Percentiles rank a stretch among this genome's conserved stretches.
Conservation (phyloP, 1,140 invertebrate genomes). For the Anastatus disparis region DNA sequence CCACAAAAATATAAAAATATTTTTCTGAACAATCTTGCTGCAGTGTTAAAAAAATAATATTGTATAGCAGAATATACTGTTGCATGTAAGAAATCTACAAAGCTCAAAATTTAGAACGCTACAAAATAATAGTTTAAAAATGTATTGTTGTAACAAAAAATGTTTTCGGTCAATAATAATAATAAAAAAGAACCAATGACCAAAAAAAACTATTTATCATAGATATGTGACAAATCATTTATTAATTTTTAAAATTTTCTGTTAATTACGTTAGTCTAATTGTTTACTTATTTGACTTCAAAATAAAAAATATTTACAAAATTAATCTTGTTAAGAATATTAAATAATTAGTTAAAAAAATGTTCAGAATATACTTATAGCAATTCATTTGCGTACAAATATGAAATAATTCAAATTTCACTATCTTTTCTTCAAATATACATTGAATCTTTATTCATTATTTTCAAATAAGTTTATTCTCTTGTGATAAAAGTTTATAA, state of each 20-base stretch:
- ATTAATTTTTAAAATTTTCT: not conserved
- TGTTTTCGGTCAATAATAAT: slow-evolving; percentile 29
- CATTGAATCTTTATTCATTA: too few species aligned
- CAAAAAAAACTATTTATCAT: slow-evolving; percentile 23
- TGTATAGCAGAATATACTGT: not conserved
- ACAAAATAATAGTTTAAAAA: not conserved
- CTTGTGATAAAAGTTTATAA: not conserved
- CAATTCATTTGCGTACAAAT: too few species aligned
- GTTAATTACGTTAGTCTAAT: too few species aligned
- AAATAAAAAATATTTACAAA: too few species aligned
- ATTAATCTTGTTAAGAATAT: too few species aligned
- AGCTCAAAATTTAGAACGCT: not conserved
- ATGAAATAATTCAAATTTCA: too few species aligned
- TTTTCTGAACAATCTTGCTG: not conserved
- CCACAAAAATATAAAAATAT: not conserved
- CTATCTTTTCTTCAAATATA: too few species aligned
- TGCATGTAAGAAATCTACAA: not conserved
- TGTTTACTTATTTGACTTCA: too few species aligned
- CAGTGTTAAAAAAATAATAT: not conserved
- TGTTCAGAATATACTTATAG: too few species aligned
- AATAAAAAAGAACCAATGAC: slow-evolving; percentile 31
- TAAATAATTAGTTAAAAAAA: too few species aligned
- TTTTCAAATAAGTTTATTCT: too few species aligned
- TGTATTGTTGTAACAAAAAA: slow-evolving; percentile 3
- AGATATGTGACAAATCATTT: not conserved